Evolutionary conservation across 2,888 invertebrate genomes (phyloP), one percentile per base, ranked within the genome.

Genomic region (Metellina segmentata): DNA sequence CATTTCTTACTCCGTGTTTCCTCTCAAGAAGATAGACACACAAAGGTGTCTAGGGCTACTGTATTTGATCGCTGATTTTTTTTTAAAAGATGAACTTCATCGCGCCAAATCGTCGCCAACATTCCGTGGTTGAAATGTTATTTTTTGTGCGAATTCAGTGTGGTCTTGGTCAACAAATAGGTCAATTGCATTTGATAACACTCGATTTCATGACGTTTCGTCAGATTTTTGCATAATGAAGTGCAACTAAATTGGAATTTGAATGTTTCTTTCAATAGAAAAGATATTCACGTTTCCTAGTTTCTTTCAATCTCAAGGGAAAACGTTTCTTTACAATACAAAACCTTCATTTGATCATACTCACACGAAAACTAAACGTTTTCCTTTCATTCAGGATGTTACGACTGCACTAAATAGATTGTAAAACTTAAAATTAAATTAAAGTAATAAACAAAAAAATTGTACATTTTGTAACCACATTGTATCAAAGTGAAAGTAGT

Each of bases 41-140:
- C 61, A 20, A 16, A 79, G 79, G 79, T 79, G 79, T 79, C 61
- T 79, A 79, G 79, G 79, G 79, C 79, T 79, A 61, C 79, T 61
- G 52, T 20, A 20, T 79, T 79, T 19, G 7, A 7, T 34, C 34
- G 20, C 16, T 0, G 52, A 61, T 61, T 61, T 61, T 61, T 61
- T 61, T 61, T 61, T 9, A 16, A 61, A 79, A 79, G 61, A 69
- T 48, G 34, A 6, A 11, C 7, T 20, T 9, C 5, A 79, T 11
- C 34, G 2, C 69, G 79, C 79, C 79, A 79, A 79, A 34, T 11
- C 16, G 16, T 79, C 79, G 79, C 79, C 79, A 79, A 79, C 19
- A 7, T 79, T 61, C 49, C 13, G 16, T 11, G 48, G 11, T 61
- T 61, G 7, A n/a, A 11, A 13, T 53, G 53, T 19, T 11, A 51